Evolutionary conservation across 2,797 vertebrate species (phyloP), one percentile per base, ranked within the genome.

Genomic region (Pogoniulus pusillus): DNA sequence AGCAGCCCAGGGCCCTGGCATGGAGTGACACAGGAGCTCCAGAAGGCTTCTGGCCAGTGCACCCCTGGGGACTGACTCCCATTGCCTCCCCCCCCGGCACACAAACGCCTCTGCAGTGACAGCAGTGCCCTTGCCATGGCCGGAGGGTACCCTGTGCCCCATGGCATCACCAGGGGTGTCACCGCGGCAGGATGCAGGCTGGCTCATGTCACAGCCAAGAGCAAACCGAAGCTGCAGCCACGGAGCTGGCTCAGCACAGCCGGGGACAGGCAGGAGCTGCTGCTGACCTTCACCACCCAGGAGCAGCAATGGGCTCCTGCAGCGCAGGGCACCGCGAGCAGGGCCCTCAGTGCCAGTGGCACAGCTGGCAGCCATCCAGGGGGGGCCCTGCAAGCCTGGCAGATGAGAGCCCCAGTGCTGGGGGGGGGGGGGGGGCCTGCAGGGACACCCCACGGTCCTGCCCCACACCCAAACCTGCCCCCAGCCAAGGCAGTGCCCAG

Each of bases 401-500:
- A 37, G n/a, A 5, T 3, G 20, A 12, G 35, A 53, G 5, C 72
- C 55, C 30, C 4, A 4, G 18, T 3, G 37, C 39, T 10, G 37
- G 5, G 2, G 5, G 74, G 37, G 5, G 2, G 5, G 74, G 34
- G n/a, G n/a, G n/a, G n/a, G n/a, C n/a, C n/a, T n/a, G n/a, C n/a
- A n/a, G n/a, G n/a, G n/a, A n/a, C n/a, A n/a, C 35, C 41, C 75
- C 17, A 0, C 0, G 0, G 45, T 6, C 13, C 10, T 30, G 49
- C 49, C 43, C 1, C 0, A 1, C 27, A 1, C 69, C 69, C 41
- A 13, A 81, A 43, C 66, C 75, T 7, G 4, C 35, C 26, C 0
- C 4, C 0, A 9, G 53, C 85, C 5, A 1, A 30, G 68, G 76
- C 0, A 1, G 76, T 9, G 2, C 62, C 5, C 29, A 8, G 1